Percentiles rank a stretch among this genome's conserved stretches.
These are phyloP conservation scores for Diadophis punctatus DNA, from an alignment of 2,113 vertebrate genomes.

Conservation along the genomic window DNA sequence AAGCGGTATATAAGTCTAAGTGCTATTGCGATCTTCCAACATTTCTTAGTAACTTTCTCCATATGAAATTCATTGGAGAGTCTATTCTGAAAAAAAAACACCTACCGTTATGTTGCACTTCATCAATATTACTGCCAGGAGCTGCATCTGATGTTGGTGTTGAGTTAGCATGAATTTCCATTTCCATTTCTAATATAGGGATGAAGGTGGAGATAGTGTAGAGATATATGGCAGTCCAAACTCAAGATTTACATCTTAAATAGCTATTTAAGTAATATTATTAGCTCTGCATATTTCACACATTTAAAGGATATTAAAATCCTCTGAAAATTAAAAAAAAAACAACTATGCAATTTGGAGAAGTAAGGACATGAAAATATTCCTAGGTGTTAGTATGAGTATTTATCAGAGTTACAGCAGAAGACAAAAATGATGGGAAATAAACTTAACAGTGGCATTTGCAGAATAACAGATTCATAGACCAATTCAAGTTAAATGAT, in stretches of 20 bases:
- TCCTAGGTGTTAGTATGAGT: constrained; percentile 6
- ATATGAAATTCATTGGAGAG: background rate
- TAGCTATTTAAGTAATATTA: constrained; percentile 6
- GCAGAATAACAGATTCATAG: background rate
- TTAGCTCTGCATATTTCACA: constrained; percentile 5
- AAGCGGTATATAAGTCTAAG: too few species aligned
- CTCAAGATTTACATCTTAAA: background rate
- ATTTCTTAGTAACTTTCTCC: background rate
- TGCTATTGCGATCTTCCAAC: too few species aligned
- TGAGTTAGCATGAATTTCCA: background rate
- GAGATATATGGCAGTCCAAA: background rate
- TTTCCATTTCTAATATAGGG: background rate
- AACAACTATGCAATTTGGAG: background rate
- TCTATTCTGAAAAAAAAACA: background rate
- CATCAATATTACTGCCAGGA: background rate
- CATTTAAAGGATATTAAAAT: background rate
- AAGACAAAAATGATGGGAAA: constrained; percentile 9
- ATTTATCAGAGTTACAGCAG: constrained; percentile 11
- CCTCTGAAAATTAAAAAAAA: background rate
- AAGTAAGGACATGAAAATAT: constrained; percentile 3
- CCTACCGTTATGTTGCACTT: background rate
- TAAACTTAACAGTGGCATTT: constrained; percentile 11
- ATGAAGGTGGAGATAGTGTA: background rate
- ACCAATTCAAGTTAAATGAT: constrained; percentile 1
- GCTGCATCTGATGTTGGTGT: background rate